A percentile compares a stretch with the other conserved stretches of the same genome.
These are phyloP conservation scores for Petroica traversi DNA, from an alignment of 2,113 vertebrate species.

Conservation along the genomic window DNA sequence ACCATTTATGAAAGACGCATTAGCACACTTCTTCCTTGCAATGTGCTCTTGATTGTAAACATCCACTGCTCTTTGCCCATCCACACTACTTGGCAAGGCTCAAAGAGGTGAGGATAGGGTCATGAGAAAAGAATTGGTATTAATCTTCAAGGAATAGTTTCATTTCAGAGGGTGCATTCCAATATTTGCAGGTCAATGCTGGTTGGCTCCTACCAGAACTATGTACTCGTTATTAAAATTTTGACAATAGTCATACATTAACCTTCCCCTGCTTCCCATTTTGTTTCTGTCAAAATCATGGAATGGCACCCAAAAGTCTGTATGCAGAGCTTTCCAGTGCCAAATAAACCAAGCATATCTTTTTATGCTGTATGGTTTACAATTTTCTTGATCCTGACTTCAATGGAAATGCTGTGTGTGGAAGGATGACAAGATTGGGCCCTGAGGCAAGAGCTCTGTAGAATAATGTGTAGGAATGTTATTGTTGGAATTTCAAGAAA, in stretches of 20 bases:
- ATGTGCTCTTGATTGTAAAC: background rate
- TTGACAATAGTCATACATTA: background rate
- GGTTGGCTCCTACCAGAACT: background rate
- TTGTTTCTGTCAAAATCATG: background rate
- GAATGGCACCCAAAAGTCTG: constrained; percentile 27
- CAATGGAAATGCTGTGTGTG: constrained; percentile 64
- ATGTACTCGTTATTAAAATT: background rate
- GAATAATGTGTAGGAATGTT: constrained; percentile 48
- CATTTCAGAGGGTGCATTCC: background rate
- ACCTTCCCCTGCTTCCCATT: background rate
- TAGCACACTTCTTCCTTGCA: background rate
- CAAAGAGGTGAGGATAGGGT: background rate
- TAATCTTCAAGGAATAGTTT: background rate
- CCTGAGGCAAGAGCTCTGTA: constrained; percentile 57
- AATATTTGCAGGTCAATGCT: background rate
- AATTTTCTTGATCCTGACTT: constrained; percentile 72
- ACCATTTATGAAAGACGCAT: background rate
- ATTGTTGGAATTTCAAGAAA: constrained; percentile 49
- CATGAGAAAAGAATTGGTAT: background rate
- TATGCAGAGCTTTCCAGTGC: constrained; percentile 15
- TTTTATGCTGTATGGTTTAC: constrained; percentile 47
- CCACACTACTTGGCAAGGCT: background rate
- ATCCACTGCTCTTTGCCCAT: background rate
- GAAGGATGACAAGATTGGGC: constrained; percentile 66
- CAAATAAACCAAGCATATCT: constrained; percentile 53